These are phyloP conservation scores for Trichechus manatus DNA, from an alignment of 2,113 vertebrate genomes.

Conservation along the genomic window DNA sequence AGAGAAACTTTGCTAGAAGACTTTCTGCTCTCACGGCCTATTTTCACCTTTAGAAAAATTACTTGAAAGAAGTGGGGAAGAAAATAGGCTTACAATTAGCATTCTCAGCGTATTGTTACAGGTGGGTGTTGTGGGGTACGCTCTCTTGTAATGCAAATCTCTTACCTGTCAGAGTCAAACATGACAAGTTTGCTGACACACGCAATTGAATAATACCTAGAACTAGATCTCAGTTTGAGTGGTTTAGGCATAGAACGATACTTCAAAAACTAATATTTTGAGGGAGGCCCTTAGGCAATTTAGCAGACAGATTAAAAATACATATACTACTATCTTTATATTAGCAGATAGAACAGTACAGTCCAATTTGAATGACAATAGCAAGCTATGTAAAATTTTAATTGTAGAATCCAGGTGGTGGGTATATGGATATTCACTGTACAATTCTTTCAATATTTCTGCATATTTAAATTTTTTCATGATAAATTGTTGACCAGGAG, in stretches of 20 bases:
- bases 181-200: background rate
- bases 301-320: background rate
- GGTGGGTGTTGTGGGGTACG: background rate
- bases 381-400: background rate
- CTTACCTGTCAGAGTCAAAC: background rate
- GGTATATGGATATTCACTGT: background rate
- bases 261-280: constrained; percentile 9
- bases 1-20: background rate
- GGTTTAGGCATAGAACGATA: background rate
- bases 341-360: background rate
- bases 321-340: background rate
- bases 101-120: too few species aligned
- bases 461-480: background rate
- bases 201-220: background rate
- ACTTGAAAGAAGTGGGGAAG: background rate
- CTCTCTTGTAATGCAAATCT: background rate
- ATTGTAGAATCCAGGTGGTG: background rate
- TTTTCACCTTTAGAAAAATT: background rate
- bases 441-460: background rate
- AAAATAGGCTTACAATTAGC: background rate
- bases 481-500: background rate
- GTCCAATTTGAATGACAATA: background rate
- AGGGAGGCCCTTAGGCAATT: background rate
- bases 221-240: background rate
- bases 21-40: background rate